Conservation (phyloP, 2,888 invertebrate species). For the Hypomecis atomaria region DNA sequence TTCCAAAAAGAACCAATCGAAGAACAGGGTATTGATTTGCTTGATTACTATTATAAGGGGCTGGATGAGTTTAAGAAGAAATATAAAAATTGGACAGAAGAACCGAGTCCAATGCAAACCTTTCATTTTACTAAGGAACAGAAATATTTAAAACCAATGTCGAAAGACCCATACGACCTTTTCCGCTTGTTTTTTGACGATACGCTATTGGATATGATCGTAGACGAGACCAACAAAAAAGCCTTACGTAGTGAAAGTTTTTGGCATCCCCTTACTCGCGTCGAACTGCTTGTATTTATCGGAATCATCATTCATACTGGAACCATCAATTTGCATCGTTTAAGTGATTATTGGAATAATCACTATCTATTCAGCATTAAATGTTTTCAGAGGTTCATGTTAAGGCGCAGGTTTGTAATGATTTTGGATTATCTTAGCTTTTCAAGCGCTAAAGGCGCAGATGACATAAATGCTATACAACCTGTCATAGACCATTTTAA, state of each 20-base stretch:
- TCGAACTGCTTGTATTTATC: slow-evolving; percentile 17
- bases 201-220: slow-evolving; percentile 23
- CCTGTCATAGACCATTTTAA: slow-evolving; percentile 24
- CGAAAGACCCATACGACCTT: slow-evolving; percentile 41
- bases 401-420: slow-evolving; percentile 11
- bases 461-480: not conserved
- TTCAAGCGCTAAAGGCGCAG: not conserved
- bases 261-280: not conserved
- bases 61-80: not conserved
- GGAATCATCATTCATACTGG: slow-evolving; percentile 26
- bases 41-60: too few relatives aligned
- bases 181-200: slow-evolving; percentile 44
- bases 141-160: slow-evolving; percentile 36
- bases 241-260: not conserved
- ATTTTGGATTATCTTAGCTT: slow-evolving; percentile 16
- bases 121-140: slow-evolving; percentile 30
- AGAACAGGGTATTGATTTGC: not conserved
- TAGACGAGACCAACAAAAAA: slow-evolving; percentile 4
- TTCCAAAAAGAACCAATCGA: too few relatives aligned
- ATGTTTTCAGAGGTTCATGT: slow-evolving; percentile 18
- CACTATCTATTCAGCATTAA: slow-evolving; percentile 14
- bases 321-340: slow-evolving; percentile 4
- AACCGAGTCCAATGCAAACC: slow-evolving; percentile 12
- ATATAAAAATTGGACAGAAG: not conserved
- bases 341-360: slow-evolving; percentile 21